phyloP scores from a whole-genome alignment of 2,888 invertebrate genomes.

The Tortrix viridana region DNA sequence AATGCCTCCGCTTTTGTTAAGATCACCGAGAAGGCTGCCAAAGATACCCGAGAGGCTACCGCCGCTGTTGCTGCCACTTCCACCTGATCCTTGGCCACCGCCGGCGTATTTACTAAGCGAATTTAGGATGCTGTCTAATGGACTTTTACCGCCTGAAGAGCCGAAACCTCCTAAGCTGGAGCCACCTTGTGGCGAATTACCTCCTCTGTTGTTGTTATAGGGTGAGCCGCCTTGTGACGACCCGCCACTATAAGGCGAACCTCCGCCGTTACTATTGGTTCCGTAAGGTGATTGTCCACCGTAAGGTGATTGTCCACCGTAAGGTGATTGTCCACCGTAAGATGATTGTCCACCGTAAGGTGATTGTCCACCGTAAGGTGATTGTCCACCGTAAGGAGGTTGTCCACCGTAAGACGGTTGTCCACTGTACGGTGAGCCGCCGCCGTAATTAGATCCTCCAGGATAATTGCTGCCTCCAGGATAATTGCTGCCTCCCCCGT shows the following conservation, averaged over 20 bases:
- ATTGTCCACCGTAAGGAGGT: slow-evolving; percentile 41
- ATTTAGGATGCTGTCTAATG: slow-evolving; percentile 61
- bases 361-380: slow-evolving; percentile 47
- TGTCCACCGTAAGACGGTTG: slow-evolving; percentile 46
- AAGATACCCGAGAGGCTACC: slow-evolving; percentile 67
- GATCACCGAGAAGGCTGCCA: slow-evolving; percentile 67
- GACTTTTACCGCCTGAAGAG: slow-evolving; percentile 48
- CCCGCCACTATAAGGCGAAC: slow-evolving; percentile 39
- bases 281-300: slow-evolving; percentile 38
- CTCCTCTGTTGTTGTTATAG: slow-evolving; percentile 38
- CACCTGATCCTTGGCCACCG: slow-evolving; percentile 48
- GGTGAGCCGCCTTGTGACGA: slow-evolving; percentile 49
- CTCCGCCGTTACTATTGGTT: slow-evolving; percentile 34
- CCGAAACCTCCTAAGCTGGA: slow-evolving; percentile 37
- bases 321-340: slow-evolving; percentile 46
- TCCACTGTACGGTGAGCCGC: slow-evolving; percentile 43
- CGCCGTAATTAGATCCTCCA: slow-evolving; percentile 40
- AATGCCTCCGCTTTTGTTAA: slow-evolving; percentile 67
- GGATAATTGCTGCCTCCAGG: slow-evolving; percentile 43
- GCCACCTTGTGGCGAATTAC: slow-evolving; percentile 34
- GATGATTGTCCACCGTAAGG: slow-evolving; percentile 46
- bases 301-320: slow-evolving; percentile 45
- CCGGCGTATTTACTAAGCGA: slow-evolving; percentile 62
- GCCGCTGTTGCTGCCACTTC: slow-evolving; percentile 45
- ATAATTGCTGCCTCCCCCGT: slow-evolving; percentile 47